Base-by-base conservation (phyloP, 1,140 invertebrate genomes). In the Penaeus japonicus region DNA sequence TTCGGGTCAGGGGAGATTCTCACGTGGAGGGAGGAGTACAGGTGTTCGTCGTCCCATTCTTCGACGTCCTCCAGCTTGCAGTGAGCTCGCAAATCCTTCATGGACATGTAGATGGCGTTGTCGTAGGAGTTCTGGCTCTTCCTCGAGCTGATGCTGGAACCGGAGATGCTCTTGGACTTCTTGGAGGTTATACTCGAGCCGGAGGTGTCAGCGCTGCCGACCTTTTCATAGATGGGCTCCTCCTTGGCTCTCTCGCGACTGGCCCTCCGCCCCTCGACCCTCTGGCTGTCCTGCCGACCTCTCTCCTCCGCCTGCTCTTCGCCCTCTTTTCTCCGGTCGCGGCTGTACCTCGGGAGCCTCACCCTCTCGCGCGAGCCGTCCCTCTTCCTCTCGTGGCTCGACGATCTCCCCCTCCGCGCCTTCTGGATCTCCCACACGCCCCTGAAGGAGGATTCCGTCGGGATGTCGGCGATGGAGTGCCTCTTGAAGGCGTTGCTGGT, bases 391-490 rank as follows among this genome's bases (percentile, higher is more conserved):
- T 88, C 87, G 54, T 84, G 87, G 47, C 87, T 88, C 12, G 59
- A 82, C 5, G 87, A 88, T 27, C 87, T 53, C n/a, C 79, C 79
- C 12, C 70, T 47, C 65, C 81, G 53, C 47, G 83, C 87, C 80
- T 88, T 88, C 80, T 88, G 87, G 24, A 35, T 59, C 79, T 88
- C 80, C 87, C 87, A 88, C 87, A 88, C 79, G n/a, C 87, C 87
- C 0, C 87, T 62, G 47, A 88, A 77, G 70, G 80, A 77, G 62
- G 87, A 47, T 27, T 81, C 85, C 12, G 75, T 80, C 5, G 89
- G 89, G 15, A 89, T 86, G 65, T 89, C 89, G 15, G 89, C 89
- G 53, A 89, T 89, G 62, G 89, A 89, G 70, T 89, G 89, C n/a
- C 89, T 59, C 65, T 89, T 89, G 54, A 88, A 65, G 30, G 53